Evolutionary conservation across 2,888 invertebrate genomes (phyloP).

Genomic region (Saturnia japonica): DNA sequence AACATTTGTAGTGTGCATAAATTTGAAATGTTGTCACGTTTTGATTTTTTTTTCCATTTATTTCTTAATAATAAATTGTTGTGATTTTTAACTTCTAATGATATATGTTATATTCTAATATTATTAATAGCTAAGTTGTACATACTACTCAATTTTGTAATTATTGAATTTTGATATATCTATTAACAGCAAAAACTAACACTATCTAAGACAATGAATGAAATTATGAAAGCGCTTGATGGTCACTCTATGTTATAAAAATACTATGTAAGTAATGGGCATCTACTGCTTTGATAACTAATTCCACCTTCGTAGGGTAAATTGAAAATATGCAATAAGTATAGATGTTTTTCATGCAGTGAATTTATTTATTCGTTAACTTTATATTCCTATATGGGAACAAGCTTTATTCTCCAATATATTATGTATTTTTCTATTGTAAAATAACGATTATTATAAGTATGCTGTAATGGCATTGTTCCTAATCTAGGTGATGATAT

Average conservation of each 20-base stretch:
- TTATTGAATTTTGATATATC: background rate
- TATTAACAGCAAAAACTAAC: background rate
- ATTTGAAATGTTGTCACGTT: slow-evolving; percentile 12
- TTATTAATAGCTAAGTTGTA: background rate
- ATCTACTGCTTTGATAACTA: background rate
- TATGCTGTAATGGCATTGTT: background rate
- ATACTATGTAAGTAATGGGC: slow-evolving; percentile 1
- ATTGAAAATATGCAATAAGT: background rate
- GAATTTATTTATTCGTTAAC: background rate
- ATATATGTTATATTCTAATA: background rate
- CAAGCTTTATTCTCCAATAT: background rate
- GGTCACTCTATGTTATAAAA: background rate
- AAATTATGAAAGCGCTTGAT: background rate
- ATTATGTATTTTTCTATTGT: background rate
- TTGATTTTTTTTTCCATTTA: background rate
- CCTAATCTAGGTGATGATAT: background rate
- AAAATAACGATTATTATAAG: background rate
- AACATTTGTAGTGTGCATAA: too few relatives aligned
- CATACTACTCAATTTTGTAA: background rate
- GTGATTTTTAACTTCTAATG: background rate
- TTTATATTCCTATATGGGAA: background rate
- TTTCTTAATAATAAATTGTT: background rate
- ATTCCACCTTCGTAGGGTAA: background rate
- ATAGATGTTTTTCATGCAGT: background rate
- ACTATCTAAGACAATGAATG: background rate